Conservation (phyloP, 1,140 invertebrate genomes). For the Ceratina japonica region DNA sequence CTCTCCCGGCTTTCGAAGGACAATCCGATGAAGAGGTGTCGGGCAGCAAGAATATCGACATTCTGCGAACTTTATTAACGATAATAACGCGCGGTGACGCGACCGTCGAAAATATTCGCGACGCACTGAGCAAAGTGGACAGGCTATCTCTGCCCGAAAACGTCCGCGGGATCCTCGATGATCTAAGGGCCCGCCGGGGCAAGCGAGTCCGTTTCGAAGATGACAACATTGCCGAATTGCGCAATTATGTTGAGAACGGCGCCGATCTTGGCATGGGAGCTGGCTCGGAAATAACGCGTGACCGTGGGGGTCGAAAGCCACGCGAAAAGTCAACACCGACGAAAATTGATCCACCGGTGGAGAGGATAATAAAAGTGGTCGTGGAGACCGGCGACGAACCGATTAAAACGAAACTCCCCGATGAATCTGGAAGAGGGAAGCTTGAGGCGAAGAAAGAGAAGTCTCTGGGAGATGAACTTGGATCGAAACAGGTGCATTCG, state of each 20-base stretch:
- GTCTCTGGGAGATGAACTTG: background rate
- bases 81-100: conserved; percentile 11
- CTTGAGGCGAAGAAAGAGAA: background rate
- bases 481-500: background rate
- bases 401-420: background rate
- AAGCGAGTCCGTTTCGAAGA: conserved; percentile 18
- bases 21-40: background rate
- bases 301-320: conserved; percentile 36
- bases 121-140: background rate
- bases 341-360: background rate
- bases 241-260: conserved; percentile 46
- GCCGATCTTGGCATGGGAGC: conserved; percentile 63
- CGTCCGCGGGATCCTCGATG: conserved; percentile 34
- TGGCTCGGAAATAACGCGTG: conserved; percentile 65
- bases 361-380: background rate
- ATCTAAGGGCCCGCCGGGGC: conserved; percentile 15
- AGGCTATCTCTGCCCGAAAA: background rate
- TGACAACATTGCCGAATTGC: conserved; percentile 49
- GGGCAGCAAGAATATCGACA: background rate
- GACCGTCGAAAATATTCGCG: conserved; percentile 10
- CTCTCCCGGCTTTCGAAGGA: background rate
- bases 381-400: background rate
- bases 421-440: background rate
- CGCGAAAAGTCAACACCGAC: conserved; percentile 34
- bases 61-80: background rate